Base-by-base conservation (phyloP, 2,113 vertebrate species). In the Cololabis saira region DNA sequence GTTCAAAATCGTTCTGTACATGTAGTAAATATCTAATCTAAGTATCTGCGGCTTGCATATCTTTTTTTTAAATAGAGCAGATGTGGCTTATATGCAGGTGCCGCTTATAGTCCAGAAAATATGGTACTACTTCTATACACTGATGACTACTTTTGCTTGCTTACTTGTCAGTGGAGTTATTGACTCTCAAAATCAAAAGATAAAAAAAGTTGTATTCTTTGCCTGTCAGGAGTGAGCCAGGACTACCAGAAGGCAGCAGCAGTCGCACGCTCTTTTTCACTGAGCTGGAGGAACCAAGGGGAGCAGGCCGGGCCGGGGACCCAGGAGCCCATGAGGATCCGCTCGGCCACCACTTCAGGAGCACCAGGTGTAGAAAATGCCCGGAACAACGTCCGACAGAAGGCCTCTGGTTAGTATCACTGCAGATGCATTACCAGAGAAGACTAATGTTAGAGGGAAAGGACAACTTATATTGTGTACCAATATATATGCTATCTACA, bases 271-370 rank as follows among this genome's bases (percentile, higher is more conserved):
- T 96, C 96, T 1, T 98, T 98, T 90, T 99, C 98, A n/a, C 88
- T 99, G 66, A 98, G 96, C 80, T 97, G 96, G 97, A 95, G 94
- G 67, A 96, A 93, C 81, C 95, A 97, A 18, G 95, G 93, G 13
- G 96, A 96, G 14, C 88, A 88, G 47, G 27, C 54, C 0, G 76
- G 61, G 12, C 62, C 76, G 5, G 87, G 82, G 14, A 79, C 91
- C 63, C 92, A 94, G 30, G 97, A 99, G 72, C 97, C 96, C 0
- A 98, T 99, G 98, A 93, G 98, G 63, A 95, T 96, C 63, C 92
- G 98, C 73, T 98, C 97, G 13, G 98, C 98, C 50, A 99, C 98
- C 3, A 99, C 98, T 0, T 98, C 98, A 6, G 98, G 98, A 78
- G 95, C 96, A 8, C 96, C 96, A 0, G 96, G 95, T 50, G 95